Evolutionary conservation across 2,888 invertebrate genomes (phyloP).

Genomic region (Amorpha juglandis): DNA sequence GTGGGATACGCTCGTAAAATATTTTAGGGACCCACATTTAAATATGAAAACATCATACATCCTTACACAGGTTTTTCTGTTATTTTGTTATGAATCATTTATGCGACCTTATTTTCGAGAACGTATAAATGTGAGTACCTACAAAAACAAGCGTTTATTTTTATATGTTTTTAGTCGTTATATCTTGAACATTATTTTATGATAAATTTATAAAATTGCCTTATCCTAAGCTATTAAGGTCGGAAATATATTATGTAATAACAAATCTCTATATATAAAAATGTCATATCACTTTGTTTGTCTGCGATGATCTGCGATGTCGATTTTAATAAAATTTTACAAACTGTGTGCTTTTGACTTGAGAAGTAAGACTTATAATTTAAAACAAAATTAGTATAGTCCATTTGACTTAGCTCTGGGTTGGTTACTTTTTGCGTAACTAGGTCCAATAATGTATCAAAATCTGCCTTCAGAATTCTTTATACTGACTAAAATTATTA

Average conservation of each 20-base stretch:
- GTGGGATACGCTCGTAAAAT: conserved; percentile 2
- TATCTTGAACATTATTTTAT: neutral
- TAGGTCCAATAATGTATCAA: no score
- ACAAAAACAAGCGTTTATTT: neutral
- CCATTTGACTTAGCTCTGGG: no score
- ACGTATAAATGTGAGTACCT: neutral
- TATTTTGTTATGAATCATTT: conserved; percentile 8
- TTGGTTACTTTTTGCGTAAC: no score
- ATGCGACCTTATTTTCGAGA: neutral
- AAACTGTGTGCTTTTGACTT: no score
- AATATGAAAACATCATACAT: conserved; percentile 4
- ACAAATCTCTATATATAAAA: no score
- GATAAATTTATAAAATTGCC: neutral
- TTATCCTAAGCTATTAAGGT: neutral
- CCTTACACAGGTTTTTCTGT: neutral
- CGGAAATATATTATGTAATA: neutral
- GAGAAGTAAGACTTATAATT: no score
- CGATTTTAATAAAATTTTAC: no score
- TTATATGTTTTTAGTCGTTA: neutral
- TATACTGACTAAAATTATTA: no score
- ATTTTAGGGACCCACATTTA: conserved; percentile 7
- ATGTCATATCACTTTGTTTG: no score
- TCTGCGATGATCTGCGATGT: no score
- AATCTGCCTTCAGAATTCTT: no score
- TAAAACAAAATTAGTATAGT: no score